These are phyloP conservation scores for Megalops cyprinoides DNA, from an alignment of 2,797 vertebrate species.

Conservation along the genomic window DNA sequence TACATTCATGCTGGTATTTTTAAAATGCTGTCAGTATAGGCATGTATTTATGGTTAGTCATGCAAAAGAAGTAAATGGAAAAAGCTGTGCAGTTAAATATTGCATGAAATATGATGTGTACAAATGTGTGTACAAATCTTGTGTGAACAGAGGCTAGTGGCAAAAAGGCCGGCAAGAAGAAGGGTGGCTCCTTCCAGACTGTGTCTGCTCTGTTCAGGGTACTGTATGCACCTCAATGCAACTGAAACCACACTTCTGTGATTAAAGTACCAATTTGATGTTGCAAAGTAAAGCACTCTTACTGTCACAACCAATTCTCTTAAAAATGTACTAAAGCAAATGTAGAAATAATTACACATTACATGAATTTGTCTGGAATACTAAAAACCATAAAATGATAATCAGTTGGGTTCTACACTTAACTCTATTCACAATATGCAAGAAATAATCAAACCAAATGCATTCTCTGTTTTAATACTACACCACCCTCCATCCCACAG, in stretches of 20 bases:
- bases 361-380: too few relatives aligned
- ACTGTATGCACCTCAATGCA: constrained; percentile 25
- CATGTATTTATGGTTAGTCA: too few relatives aligned
- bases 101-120: neutral
- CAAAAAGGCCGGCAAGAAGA: constrained; percentile 85
- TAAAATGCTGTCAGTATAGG: too few relatives aligned
- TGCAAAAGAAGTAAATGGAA: too few relatives aligned
- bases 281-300: neutral
- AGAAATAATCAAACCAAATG: neutral
- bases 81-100: too few relatives aligned
- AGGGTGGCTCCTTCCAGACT: constrained; percentile 89
- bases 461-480: neutral
- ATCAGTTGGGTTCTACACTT: too few relatives aligned
- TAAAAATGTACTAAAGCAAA: neutral
- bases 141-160: constrained; percentile 44
- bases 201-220: constrained; percentile 88
- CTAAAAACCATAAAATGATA: too few relatives aligned
- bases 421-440: neutral
- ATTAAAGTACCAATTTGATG: too few relatives aligned
- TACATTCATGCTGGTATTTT: too few relatives aligned
- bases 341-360: neutral
- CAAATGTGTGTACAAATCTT: neutral
- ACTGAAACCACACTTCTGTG: too few relatives aligned
- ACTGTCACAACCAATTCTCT: neutral
- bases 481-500: constrained; percentile 56